Base-by-base conservation (phyloP, 1,140 invertebrate species). In the Zaprionus ornatus region DNA sequence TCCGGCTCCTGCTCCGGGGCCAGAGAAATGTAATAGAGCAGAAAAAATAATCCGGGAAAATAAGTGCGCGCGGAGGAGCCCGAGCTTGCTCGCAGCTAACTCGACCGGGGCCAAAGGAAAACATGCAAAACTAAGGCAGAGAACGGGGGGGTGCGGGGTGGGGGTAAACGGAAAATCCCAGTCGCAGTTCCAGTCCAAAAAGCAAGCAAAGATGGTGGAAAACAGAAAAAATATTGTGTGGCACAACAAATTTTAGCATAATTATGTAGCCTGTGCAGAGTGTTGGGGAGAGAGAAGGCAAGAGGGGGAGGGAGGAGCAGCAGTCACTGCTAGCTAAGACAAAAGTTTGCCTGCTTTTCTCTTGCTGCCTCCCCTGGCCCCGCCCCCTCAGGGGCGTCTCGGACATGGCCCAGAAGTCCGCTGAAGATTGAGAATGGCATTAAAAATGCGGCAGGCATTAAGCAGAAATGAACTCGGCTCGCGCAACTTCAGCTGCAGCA, bases 231-330 rank as follows among this genome's bases (percentile, higher is more conserved):
- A 76, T 73, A 79, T 79, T 88, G 80, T 90, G 81, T 70, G 85
- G 65, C 85, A 74, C 83, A 90, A 82, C 85, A 85, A 88, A 90
- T 88, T 88, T 88, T 79, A 90, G 84, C 84, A 88, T 88, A 88
- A 88, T 88, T 88, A 88, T 90, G 85, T 88, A 76, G 81, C 78
- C 59, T 25, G 48, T 45, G 74, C 50, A 48, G 52, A 48, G 13
- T 10, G 32, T 29, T 21, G 17, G 10, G 7, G 6, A n/a, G 40
- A n/a, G 40, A 9, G 45, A 15, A 27, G 56, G n/a, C 1, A 1
- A 0, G 25, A 13, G 37, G 4, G 27, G 19, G 37, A 17, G 13
- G 19, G 10, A 9, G 21, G 3, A 12, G 62, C 32, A 55, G 23
- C 12, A 27, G 15, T 29, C 25, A 55, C 27, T 48, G 65, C n/a